A percentile compares a stretch with the other conserved stretches of the same genome.
Evolutionary conservation across 2,888 invertebrate species (phyloP).

Genomic region (Drosophila pegasa): DNA sequence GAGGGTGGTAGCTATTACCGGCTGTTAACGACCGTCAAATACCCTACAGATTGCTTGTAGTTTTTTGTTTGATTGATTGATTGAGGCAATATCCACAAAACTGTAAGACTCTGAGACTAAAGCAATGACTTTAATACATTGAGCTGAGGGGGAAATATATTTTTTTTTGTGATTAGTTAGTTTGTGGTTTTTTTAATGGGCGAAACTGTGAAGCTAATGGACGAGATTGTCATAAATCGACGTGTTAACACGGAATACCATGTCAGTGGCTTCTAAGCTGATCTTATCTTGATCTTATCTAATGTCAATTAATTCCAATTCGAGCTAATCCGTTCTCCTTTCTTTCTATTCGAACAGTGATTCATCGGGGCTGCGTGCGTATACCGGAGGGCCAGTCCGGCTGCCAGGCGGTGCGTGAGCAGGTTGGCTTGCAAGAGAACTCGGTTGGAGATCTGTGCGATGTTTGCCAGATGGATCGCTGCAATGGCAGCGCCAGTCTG

Average conservation of each 20-base stretch:
- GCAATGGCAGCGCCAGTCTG: slow-evolving; percentile 68
- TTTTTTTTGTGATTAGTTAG: too few species aligned
- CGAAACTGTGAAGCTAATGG: too few species aligned
- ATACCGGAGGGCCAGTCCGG: slow-evolving; percentile 42
- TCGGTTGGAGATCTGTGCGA: slow-evolving; percentile 49
- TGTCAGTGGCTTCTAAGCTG: not conserved
- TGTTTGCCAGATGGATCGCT: slow-evolving; percentile 62
- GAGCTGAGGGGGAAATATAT: too few species aligned
- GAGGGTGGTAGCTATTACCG: not conserved
- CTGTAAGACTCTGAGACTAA: not conserved
- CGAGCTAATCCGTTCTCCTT: not conserved
- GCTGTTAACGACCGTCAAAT: not conserved
- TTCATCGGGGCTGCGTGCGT: slow-evolving; percentile 69
- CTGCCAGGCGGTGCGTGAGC: slow-evolving; percentile 51
- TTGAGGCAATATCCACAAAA: not conserved
- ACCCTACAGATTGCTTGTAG: not conserved
- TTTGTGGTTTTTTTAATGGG: too few species aligned
- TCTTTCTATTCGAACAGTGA: slow-evolving; percentile 21
- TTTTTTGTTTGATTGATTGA: too few species aligned
- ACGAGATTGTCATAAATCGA: too few species aligned
- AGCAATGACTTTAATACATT: too few species aligned
- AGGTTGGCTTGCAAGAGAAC: slow-evolving; percentile 7
- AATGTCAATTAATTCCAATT: too few species aligned
- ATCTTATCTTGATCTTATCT: too few species aligned
- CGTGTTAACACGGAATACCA: too few species aligned